Conservation (phyloP, 2,797 vertebrate genomes). For the Acrossocheilus wenchowensis region DNA sequence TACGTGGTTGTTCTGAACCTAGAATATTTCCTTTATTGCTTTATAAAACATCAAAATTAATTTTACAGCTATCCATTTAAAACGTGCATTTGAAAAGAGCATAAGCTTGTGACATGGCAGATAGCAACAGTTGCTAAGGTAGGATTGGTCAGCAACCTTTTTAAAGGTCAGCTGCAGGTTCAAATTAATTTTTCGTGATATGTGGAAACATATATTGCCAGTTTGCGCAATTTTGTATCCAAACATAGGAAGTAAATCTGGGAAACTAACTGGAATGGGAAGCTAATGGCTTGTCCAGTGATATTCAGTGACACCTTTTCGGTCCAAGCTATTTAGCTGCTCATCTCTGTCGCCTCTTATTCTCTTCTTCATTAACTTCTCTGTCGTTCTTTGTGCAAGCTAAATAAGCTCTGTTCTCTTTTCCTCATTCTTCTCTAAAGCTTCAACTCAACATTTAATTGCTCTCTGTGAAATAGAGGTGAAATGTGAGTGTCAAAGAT, state of each 20-base stretch:
- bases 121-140: background rate
- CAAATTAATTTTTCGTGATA: background rate
- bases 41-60: background rate
- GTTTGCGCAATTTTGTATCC: background rate
- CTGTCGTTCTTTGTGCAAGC: conserved; percentile 33
- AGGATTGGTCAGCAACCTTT: background rate
- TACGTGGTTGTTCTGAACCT: no score
- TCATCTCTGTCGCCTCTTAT: conserved; percentile 43
- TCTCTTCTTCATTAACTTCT: conserved; percentile 53
- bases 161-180: background rate
- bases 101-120: background rate
- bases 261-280: conserved; percentile 6
- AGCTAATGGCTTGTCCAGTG: conserved; percentile 30
- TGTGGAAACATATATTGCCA: background rate
- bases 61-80: background rate
- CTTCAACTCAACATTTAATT: conserved; percentile 49
- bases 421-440: conserved; percentile 27
- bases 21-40: background rate
- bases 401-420: conserved; percentile 46
- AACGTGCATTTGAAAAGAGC: background rate
- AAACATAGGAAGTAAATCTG: background rate
- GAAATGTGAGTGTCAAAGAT: conserved; percentile 56
- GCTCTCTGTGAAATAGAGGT: conserved; percentile 51
- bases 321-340: conserved; percentile 41
- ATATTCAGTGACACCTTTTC: conserved; percentile 40